These are phyloP conservation scores for Hirundo rustica DNA, from an alignment of 2,797 vertebrate species.

Conservation along the genomic window DNA sequence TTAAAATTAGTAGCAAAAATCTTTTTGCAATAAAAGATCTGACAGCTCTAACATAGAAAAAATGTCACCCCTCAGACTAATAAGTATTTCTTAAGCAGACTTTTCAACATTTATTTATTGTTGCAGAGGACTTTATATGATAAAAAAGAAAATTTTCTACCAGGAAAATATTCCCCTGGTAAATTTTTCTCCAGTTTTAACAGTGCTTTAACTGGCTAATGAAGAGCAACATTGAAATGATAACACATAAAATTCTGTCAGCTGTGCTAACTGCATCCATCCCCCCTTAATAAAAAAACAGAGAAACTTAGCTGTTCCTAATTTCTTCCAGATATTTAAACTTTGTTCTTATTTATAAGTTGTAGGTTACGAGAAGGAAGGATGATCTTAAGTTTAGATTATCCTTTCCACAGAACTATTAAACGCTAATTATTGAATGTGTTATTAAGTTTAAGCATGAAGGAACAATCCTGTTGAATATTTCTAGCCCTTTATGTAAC, in stretches of 20 bases:
- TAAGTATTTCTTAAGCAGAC: neutral
- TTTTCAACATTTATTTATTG: neutral
- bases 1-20: neutral
- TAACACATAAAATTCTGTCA: neutral
- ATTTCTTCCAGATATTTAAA: neutral
- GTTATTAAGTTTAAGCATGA: constrained; percentile 13
- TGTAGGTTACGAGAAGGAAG: neutral
- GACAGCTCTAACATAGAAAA: neutral
- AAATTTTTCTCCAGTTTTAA: neutral
- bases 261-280: neutral
- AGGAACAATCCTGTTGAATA: neutral
- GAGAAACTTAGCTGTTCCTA: neutral
- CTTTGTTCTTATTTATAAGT: neutral
- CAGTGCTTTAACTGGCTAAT: neutral
- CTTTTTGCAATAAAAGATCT: neutral
- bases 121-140: neutral
- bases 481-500: constrained; percentile 28
- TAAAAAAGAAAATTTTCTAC: neutral
- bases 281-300: rapidly evolving
- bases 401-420: neutral
- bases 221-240: neutral
- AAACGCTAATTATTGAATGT: constrained; percentile 1
- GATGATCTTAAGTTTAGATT: constrained; percentile 9
- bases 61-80: neutral
- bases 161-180: neutral